These are phyloP conservation scores for Phenganax marumi DNA, from an alignment of 92 coral and sea anemone genomes.

Conservation along the genomic window DNA sequence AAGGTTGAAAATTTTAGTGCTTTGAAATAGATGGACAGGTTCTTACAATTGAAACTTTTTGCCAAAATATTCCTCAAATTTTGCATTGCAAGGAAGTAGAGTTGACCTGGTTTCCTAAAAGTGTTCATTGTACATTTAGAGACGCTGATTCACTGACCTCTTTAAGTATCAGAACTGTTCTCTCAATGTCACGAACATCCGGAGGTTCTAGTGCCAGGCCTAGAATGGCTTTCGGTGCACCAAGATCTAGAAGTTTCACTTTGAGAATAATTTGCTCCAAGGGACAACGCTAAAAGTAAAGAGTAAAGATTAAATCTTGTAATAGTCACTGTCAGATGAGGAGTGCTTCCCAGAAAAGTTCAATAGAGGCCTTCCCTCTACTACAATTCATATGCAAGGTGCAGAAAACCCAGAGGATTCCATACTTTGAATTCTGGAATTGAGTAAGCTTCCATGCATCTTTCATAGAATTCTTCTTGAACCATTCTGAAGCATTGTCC, in stretches of 20 bases:
- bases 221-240: slow-evolving; percentile 86
- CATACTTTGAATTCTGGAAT: slow-evolving; percentile 94
- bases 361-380: neutral
- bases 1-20: neutral
- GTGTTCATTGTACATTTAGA: neutral
- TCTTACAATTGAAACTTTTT: too few relatives aligned
- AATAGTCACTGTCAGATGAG: too few relatives aligned
- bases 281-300: slow-evolving; percentile 72
- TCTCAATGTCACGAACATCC: slow-evolving; percentile 81
- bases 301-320: neutral
- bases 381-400: neutral
- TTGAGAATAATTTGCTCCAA: slow-evolving; percentile 78
- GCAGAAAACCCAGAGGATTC: neutral
- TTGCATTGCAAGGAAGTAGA: too few relatives aligned
- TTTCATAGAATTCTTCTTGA: slow-evolving; percentile 68
- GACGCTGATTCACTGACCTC: slow-evolving; percentile 57
- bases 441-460: slow-evolving; percentile 75
- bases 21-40: neutral
- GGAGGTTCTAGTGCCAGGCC: slow-evolving; percentile 96
- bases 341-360: neutral
- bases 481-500: slow-evolving; percentile 88
- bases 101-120: neutral
- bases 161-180: slow-evolving; percentile 77
- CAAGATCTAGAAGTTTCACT: slow-evolving; percentile 86
- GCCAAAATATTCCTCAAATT: too few relatives aligned